These are phyloP conservation scores for Stegophylla sp. DNA, from an alignment of 2,888 invertebrate species.

Conservation along the genomic window DNA sequence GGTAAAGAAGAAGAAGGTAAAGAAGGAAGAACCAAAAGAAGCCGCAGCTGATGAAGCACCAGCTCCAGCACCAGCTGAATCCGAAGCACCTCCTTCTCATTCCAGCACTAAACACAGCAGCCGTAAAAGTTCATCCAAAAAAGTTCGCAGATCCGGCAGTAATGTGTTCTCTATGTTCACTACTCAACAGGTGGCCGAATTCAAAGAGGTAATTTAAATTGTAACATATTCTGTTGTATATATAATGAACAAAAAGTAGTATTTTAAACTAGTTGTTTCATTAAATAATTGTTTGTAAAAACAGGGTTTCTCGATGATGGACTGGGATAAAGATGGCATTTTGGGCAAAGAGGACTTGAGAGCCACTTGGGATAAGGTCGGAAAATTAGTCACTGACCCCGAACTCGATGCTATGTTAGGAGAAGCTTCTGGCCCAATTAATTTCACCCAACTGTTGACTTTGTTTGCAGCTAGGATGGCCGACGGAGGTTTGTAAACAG, in stretches of 20 bases:
- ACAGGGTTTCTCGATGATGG: slow-evolving; percentile 93
- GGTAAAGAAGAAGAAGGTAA: slow-evolving; percentile 87
- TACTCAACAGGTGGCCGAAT: slow-evolving; percentile 93
- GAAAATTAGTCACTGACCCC: slow-evolving; percentile 86
- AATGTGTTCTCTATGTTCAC: slow-evolving; percentile 98
- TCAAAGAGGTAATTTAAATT: slow-evolving; percentile 80
- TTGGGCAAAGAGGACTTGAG: slow-evolving; percentile 86
- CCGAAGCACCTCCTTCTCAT: slow-evolving; percentile 69
- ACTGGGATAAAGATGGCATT: slow-evolving; percentile 92
- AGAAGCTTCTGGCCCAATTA: slow-evolving; percentile 89
- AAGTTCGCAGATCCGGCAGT: slow-evolving; percentile 87
- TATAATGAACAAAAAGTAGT: neutral
- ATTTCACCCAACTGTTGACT: slow-evolving; percentile 92
- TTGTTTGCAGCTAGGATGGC: slow-evolving; percentile 92
- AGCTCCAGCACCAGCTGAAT: slow-evolving; percentile 74
- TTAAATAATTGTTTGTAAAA: neutral
- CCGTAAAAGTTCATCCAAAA: slow-evolving; percentile 77
- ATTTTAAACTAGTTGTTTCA: neutral
- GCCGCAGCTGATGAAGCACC: slow-evolving; percentile 67
- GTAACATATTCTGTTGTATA: neutral
- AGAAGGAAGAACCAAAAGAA: slow-evolving; percentile 74
- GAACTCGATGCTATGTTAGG: slow-evolving; percentile 88
- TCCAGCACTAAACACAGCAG: slow-evolving; percentile 75
- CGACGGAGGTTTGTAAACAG: slow-evolving; percentile 67
- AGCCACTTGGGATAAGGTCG: slow-evolving; percentile 89